Conservation (phyloP, 2,797 vertebrate genomes). For the Erethizon dorsatum region DNA sequence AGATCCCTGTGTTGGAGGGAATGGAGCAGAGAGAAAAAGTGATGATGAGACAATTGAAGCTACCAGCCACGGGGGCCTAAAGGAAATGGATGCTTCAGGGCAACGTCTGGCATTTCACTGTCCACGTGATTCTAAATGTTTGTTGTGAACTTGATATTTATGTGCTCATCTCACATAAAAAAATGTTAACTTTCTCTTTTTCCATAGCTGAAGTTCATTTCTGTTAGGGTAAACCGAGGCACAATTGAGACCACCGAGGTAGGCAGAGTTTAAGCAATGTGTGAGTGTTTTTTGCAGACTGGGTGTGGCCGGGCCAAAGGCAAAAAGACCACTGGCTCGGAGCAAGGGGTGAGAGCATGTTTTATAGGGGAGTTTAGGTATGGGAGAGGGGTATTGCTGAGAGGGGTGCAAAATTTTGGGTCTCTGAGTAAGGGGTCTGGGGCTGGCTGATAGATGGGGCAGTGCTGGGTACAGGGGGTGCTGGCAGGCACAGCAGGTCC, state of each 20-base stretch:
- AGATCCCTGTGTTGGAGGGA: background rate
- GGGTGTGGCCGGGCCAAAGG: too few species aligned
- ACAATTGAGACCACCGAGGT: background rate
- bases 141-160: background rate
- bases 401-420: background rate
- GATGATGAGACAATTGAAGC: background rate
- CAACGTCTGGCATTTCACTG: slow-evolving; percentile 23
- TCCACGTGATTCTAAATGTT: background rate
- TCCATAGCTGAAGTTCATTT: slow-evolving; percentile 47
- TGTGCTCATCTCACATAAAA: slow-evolving; percentile 28
- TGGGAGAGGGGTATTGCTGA: background rate
- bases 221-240: background rate
- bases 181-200: background rate
- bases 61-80: background rate
- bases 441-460: background rate
- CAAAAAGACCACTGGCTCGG: background rate
- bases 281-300: background rate
- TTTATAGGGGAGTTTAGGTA: background rate
- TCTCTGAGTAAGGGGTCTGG: background rate
- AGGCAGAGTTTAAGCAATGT: background rate
- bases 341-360: background rate
- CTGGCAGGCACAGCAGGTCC: background rate
- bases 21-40: background rate
- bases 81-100: background rate
- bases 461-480: background rate